phyloP scores from a whole-genome alignment of 2,113 vertebrate genomes.

The Mugil cephalus region DNA sequence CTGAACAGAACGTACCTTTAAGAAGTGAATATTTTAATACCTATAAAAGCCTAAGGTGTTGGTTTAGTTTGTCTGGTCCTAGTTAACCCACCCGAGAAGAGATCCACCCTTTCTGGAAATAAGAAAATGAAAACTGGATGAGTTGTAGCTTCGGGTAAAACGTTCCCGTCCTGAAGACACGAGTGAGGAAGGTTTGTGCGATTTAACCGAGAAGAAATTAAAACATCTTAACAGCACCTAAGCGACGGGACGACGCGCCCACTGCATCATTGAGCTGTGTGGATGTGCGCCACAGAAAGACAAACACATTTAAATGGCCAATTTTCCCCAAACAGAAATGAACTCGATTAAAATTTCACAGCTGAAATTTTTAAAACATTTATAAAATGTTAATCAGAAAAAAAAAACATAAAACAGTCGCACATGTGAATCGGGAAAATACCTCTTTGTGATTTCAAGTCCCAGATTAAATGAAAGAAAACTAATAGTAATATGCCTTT shows the following conservation, averaged over 20 bases:
- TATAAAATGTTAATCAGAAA: slow-evolving; percentile 61
- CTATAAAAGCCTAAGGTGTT: slow-evolving; percentile 29
- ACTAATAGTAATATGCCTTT: slow-evolving; percentile 23
- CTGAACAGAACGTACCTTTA: slow-evolving; percentile 30
- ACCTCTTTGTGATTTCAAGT: slow-evolving; percentile 61
- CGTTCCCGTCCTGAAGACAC: not conserved
- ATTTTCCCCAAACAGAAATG: slow-evolving; percentile 30
- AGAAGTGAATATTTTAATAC: slow-evolving; percentile 29
- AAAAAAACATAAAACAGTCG: slow-evolving; percentile 1
- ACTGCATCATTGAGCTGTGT: not conserved
- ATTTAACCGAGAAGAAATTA: slow-evolving; percentile 11
- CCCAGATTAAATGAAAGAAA: slow-evolving; percentile 47
- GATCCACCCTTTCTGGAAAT: slow-evolving; percentile 32
- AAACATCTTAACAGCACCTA: no score
- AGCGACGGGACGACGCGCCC: no score
- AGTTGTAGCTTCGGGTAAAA: slow-evolving; percentile 23
- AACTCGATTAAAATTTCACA: slow-evolving; percentile 51
- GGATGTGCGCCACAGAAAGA: slow-evolving; percentile 21
- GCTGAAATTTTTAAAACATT: slow-evolving; percentile 60
- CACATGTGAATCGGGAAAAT: slow-evolving; percentile 56
- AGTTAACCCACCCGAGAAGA: not conserved
- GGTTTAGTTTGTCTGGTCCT: slow-evolving; percentile 23
- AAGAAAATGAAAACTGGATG: not conserved
- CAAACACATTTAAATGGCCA: slow-evolving; percentile 27
- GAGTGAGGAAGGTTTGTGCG: not conserved